phyloP scores from a whole-genome alignment of 1,140 invertebrate genomes.

The Drosophila malerkotliana region DNA sequence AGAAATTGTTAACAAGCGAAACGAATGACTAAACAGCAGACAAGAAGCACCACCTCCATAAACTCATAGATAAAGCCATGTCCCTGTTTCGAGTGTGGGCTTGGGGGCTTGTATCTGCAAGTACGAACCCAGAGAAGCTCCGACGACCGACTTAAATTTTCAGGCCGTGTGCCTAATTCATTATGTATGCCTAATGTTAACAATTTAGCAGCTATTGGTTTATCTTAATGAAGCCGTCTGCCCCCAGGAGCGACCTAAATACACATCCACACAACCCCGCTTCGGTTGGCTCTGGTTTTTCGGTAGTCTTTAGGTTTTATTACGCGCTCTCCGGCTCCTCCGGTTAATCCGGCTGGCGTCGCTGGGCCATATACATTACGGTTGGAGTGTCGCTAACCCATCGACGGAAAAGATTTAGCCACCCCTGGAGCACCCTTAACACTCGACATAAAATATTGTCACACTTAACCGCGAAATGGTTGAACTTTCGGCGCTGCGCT shows the following conservation, averaged over 20 bases:
- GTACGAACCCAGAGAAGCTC: neutral
- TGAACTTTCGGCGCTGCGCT: slow-evolving; percentile 41
- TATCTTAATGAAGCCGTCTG: slow-evolving; percentile 82
- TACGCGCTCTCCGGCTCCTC: slow-evolving; percentile 34
- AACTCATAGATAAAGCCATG: slow-evolving; percentile 14
- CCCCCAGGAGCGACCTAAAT: slow-evolving; percentile 57
- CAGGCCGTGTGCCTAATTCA: slow-evolving; percentile 64
- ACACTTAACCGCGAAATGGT: slow-evolving; percentile 66
- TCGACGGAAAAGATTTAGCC: slow-evolving; percentile 42
- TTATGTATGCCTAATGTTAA: slow-evolving; percentile 81
- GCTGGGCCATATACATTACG: slow-evolving; percentile 37
- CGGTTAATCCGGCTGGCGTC: slow-evolving; percentile 64
- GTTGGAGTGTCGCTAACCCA: slow-evolving; percentile 9
- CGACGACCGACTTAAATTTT: slow-evolving; percentile 65
- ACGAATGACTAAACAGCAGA: slow-evolving; percentile 71
- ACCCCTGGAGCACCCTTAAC: slow-evolving; percentile 44
- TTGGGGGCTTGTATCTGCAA: neutral
- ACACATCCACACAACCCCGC: slow-evolving; percentile 42
- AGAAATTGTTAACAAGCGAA: slow-evolving; percentile 74
- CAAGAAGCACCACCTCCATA: slow-evolving; percentile 21
- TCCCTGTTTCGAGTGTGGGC: slow-evolving; percentile 1
- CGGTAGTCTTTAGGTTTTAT: slow-evolving; percentile 74
- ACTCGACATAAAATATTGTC: slow-evolving; percentile 57
- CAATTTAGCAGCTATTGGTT: slow-evolving; percentile 83
- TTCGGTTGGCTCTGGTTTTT: slow-evolving; percentile 16